Evolutionary conservation across 2,888 invertebrate species (phyloP).

Genomic region (Sinodicranocentrus sp.): DNA sequence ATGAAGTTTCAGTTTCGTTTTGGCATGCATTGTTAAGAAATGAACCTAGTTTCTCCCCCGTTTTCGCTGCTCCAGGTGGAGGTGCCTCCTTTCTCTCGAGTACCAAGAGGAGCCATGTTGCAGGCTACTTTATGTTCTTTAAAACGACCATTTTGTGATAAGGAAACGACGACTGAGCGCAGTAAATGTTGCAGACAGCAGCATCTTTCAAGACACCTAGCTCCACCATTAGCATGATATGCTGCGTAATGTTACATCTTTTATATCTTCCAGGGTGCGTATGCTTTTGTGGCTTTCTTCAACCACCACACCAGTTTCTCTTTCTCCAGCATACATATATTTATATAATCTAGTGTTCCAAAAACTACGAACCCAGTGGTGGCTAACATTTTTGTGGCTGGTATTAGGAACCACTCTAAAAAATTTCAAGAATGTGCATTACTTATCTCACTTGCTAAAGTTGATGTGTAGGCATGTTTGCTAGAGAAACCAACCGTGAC

Average conservation of each 20-base stretch:
- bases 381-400: conserved; percentile 19
- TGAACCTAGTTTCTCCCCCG: conserved; percentile 30
- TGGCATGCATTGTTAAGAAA: conserved; percentile 61
- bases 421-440: conserved; percentile 45
- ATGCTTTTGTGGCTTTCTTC: background rate
- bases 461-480: conserved; percentile 28
- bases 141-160: conserved; percentile 62
- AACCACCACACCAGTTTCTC: background rate
- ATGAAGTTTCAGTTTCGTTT: conserved; percentile 43
- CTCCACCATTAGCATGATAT: conserved; percentile 51
- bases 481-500: background rate
- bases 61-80: conserved; percentile 40
- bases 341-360: conserved; percentile 46
- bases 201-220: conserved; percentile 53
- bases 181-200: conserved; percentile 64
- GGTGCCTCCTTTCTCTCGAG: conserved; percentile 3
- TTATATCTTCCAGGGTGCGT: conserved; percentile 37
- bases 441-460: conserved; percentile 31
- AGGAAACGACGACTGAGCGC: conserved; percentile 51
- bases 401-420: conserved; percentile 35
- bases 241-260: conserved; percentile 61
- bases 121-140: conserved; percentile 56
- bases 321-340: conserved; percentile 22
- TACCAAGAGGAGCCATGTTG: conserved; percentile 9
- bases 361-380: background rate